phyloP scores from a whole-genome alignment of 2,797 vertebrate genomes.

The Enteromius mattozi region DNA sequence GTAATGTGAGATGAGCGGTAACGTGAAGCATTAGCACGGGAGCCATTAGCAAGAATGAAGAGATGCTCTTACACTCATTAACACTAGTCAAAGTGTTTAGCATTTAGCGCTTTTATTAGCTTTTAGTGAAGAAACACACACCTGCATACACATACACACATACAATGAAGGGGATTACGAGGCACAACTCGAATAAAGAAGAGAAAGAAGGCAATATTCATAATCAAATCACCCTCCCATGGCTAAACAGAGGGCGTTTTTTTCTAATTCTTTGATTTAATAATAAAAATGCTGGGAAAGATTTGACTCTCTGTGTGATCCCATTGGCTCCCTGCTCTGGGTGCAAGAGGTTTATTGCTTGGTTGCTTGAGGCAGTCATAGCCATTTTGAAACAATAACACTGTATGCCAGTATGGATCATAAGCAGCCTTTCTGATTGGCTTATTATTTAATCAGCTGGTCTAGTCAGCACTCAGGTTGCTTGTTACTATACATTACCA shows the following conservation, averaged over 20 bases:
- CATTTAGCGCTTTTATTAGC: conserved; percentile 42
- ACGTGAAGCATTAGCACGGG: conserved; percentile 49
- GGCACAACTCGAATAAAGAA: conserved; percentile 16
- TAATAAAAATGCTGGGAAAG: conserved; percentile 25
- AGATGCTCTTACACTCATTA: conserved; percentile 43
- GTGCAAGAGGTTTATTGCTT: conserved; percentile 32
- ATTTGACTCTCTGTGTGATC: conserved; percentile 8
- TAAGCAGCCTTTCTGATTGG: conserved; percentile 42
- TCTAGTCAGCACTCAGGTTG: conserved; percentile 18
- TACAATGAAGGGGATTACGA: not conserved
- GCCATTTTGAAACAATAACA: conserved; percentile 49
- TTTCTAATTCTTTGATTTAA: conserved; percentile 30
- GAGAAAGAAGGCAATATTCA: conserved; percentile 31
- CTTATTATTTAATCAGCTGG: conserved; percentile 50
- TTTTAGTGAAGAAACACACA: conserved; percentile 38
- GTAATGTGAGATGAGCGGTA: conserved; percentile 36
- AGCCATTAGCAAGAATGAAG: conserved; percentile 46
- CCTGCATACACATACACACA: conserved; percentile 16
- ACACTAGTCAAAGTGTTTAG: conserved; percentile 34
- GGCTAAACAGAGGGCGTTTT: not conserved
- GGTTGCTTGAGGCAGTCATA: conserved; percentile 31
- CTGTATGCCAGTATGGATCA: conserved; percentile 56
- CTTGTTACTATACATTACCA: conserved; percentile 22
- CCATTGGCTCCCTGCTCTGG: conserved; percentile 45
- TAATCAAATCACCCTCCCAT: conserved; percentile 34